These are phyloP conservation scores for Rhopalosiphum padi DNA, from an alignment of 1,140 invertebrate species.

Conservation along the genomic window DNA sequence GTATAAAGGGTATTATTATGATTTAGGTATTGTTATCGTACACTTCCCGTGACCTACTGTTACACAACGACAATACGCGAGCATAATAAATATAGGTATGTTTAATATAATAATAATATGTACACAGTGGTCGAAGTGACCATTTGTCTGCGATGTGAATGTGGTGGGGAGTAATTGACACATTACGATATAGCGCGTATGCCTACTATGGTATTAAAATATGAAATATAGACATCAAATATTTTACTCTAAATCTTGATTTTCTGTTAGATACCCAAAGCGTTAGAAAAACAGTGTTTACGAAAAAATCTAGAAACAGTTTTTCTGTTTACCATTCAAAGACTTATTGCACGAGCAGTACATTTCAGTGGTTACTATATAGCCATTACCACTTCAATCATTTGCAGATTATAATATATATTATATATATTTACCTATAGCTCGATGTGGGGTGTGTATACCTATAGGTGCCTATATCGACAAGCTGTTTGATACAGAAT, in stretches of 20 bases:
- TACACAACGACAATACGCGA: neutral
- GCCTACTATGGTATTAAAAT: neutral
- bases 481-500: neutral
- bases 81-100: neutral
- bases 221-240: neutral
- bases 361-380: neutral
- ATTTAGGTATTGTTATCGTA: slow-evolving; percentile 1
- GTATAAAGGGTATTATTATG: neutral
- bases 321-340: neutral
- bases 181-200: neutral
- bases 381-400: neutral
- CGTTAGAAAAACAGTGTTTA: neutral
- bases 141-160: neutral
- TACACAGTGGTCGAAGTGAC: neutral
- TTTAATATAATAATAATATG: neutral
- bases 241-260: neutral
- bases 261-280: neutral
- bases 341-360: neutral
- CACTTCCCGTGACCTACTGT: neutral
- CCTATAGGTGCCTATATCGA: neutral
- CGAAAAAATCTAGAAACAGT: neutral
- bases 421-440: too few species aligned
- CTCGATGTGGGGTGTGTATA: neutral
- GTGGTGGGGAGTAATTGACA: neutral
- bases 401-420: neutral